Conservation (phyloP, 2,888 invertebrate species). For the Elgonia sp. region DNA sequence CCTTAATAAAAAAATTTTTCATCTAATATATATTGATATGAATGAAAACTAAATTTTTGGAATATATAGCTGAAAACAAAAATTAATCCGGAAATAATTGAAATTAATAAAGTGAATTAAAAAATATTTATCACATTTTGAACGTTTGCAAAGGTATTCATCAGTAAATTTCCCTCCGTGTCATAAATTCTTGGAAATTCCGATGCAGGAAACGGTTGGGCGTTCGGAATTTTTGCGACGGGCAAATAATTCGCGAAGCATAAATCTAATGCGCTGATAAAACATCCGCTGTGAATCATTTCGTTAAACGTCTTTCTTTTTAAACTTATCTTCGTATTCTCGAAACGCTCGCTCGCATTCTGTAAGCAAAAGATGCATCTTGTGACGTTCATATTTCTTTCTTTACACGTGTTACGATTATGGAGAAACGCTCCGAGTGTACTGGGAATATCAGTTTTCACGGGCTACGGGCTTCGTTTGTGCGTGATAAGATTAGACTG, state of each 20-base stretch:
- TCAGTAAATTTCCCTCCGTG: neutral
- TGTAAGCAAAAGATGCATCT: slow-evolving; percentile 27
- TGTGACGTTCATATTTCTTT: slow-evolving; percentile 47
- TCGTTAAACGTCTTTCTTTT: slow-evolving; percentile 20
- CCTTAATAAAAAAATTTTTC: no score
- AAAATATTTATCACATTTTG: no score
- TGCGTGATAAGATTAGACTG: slow-evolving; percentile 62
- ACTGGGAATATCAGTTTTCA: slow-evolving; percentile 59
- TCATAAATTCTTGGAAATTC: slow-evolving; percentile 5
- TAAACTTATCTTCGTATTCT: slow-evolving; percentile 26
- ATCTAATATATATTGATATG: no score
- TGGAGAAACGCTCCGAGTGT: slow-evolving; percentile 37
- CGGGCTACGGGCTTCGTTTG: slow-evolving; percentile 60
- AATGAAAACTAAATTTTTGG: no score
- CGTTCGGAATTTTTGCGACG: neutral
- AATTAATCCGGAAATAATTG: no score
- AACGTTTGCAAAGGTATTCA: no score
- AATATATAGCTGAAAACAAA: no score
- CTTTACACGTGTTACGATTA: slow-evolving; percentile 56
- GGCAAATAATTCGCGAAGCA: slow-evolving; percentile 15
- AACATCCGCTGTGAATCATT: slow-evolving; percentile 29
- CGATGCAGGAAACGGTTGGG: neutral
- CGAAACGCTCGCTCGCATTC: slow-evolving; percentile 35
- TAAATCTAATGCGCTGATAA: slow-evolving; percentile 36
- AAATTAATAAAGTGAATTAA: no score